These are phyloP conservation scores for Triplophysa yarkandensis DNA, from an alignment of 2,797 vertebrate species.

Conservation along the genomic window DNA sequence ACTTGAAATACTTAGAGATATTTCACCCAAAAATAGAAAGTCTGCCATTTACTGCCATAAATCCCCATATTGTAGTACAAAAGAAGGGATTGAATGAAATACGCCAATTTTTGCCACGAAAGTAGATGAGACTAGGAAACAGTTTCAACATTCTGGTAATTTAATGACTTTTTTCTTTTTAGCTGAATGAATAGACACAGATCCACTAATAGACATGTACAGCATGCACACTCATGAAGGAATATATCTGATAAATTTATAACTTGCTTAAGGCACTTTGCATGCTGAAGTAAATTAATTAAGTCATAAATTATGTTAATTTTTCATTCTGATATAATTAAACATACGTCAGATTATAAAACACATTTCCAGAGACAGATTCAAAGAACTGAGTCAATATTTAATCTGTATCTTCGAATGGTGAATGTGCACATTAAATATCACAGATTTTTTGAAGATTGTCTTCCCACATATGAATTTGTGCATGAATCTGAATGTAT, in stretches of 20 bases:
- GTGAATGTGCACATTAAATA: constrained; percentile 8
- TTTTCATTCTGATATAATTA: background rate
- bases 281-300: background rate
- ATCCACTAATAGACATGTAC: background rate
- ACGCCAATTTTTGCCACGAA: background rate
- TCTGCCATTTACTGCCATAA: background rate
- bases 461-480: constrained; percentile 20
- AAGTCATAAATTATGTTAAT: background rate
- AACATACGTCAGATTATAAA: constrained; percentile 9
- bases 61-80: background rate
- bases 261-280: constrained; percentile 18
- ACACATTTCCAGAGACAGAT: background rate
- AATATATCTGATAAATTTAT: constrained; percentile 8
- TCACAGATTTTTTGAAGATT: background rate
- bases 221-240: background rate
- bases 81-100: background rate
- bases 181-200: background rate
- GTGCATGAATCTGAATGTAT: background rate
- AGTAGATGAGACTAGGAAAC: background rate
- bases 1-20: background rate
- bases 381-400: background rate
- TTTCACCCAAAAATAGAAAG: background rate
- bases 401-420: background rate
- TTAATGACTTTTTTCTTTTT: background rate
- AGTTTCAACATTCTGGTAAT: background rate